phyloP scores from a whole-genome alignment of 2,888 invertebrate genomes.

The Liopterus haemorrhoidalis region DNA sequence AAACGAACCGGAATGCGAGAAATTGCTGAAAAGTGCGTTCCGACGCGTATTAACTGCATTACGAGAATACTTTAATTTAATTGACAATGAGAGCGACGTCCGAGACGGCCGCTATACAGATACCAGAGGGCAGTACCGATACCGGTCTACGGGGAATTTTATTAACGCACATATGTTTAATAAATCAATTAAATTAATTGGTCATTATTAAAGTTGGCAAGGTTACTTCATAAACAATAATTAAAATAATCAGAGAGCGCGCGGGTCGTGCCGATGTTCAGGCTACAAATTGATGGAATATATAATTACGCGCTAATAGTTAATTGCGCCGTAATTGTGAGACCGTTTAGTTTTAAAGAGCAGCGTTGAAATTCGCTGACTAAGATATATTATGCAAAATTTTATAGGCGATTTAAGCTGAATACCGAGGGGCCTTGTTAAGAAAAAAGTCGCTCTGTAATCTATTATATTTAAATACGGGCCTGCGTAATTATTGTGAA shows the following conservation, averaged over 20 bases:
- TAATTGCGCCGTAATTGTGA: conserved; percentile 22
- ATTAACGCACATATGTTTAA: conserved; percentile 43
- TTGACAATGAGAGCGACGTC: conserved; percentile 1
- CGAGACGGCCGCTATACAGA: background rate
- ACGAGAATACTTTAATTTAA: conserved; percentile 5
- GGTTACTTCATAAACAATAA: conserved; percentile 46
- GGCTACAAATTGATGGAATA: conserved; percentile 23
- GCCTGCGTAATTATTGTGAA: background rate
- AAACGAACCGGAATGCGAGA: too few relatives aligned
- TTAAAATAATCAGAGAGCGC: conserved; percentile 46
- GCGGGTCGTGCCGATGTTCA: conserved; percentile 37
- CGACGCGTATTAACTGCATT: conserved; percentile 2
- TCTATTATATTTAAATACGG: too few relatives aligned
- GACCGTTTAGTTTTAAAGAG: conserved; percentile 8
- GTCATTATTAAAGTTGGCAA: conserved; percentile 34
- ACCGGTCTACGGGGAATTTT: conserved; percentile 38
- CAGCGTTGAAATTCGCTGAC: conserved; percentile 19
- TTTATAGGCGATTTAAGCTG: conserved; percentile 14
- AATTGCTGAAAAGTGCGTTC: too few relatives aligned
- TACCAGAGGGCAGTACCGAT: conserved; percentile 2
- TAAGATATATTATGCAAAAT: conserved; percentile 22
- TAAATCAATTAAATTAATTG: conserved; percentile 48
- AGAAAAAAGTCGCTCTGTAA: too few relatives aligned
- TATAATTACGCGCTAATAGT: conserved; percentile 24
- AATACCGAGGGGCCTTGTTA: too few relatives aligned